Evolutionary conservation across 2,113 vertebrate genomes (phyloP), one percentile per base, ranked within the genome.

Genomic region (Neoarius graeffei): DNA sequence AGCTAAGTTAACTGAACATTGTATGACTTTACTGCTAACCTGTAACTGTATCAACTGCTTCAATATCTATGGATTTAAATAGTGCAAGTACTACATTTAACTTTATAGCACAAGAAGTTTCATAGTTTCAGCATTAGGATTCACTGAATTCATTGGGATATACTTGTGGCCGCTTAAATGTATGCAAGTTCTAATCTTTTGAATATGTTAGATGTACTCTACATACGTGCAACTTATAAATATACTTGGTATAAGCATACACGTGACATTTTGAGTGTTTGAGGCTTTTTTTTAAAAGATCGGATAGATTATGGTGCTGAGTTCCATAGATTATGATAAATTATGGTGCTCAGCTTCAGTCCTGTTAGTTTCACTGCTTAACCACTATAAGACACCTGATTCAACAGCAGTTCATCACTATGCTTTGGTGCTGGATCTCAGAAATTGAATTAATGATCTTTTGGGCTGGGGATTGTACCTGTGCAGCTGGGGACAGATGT

Each of bases 401-500:
- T 54, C 74, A 77, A 77, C 10, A n/a, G 73, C 73, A 25, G 2
- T 10, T 5, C 71, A 35, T 42, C 27, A 67, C 30, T 20, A 0
- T 7, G 35, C 30, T 48, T 1, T 76, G 7, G 20, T 23, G 1
- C 73, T 25, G 20, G 42, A 77, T 13, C 13, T 77, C 74, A 25
- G 25, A 77, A 79, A 13, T 27, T 0, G 1, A 27, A 15, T 56
- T n/a, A 56, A 27, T 50, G 52, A 56, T 56, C 25, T 56, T 42
- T 42, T 62, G 54, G 52, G 17, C 59, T 60, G 59, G 17, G 59
- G 17, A 17, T 27, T 56, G 77, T 80, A 80, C 77, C 77, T 80
- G 77, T 91, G 89, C 94, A 94, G 8, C 0, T 64, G 60, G 83
- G 83, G 3, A 35, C 10, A 1, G 5, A 10, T 48, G 81, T 66